Evolutionary conservation across 2,113 vertebrate species (phyloP).

Genomic region (Prunella fulvescens): DNA sequence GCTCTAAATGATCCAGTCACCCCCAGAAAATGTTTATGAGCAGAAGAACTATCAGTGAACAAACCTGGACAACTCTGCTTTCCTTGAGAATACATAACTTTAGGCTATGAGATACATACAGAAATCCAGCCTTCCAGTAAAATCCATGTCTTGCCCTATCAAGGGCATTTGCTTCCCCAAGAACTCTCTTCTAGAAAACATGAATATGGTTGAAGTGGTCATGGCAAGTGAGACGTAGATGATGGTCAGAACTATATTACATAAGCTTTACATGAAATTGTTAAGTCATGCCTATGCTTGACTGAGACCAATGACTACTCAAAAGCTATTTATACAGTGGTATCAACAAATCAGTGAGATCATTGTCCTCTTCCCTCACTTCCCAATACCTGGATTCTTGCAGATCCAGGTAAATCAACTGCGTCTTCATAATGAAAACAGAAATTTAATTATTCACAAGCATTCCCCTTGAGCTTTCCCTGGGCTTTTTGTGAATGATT

Average conservation of each 20-base stretch:
- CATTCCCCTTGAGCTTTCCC: slow-evolving; percentile 68
- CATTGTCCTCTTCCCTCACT: not conserved
- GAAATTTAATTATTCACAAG: slow-evolving; percentile 76
- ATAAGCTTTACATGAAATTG: not conserved
- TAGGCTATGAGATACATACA: not conserved
- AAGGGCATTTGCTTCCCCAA: not conserved
- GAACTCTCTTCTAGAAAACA: not conserved
- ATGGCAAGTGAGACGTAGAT: not conserved
- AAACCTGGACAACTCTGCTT: not conserved
- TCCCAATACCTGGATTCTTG: slow-evolving; percentile 18
- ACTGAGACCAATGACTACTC: not conserved
- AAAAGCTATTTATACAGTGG: not conserved
- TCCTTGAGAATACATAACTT: not conserved
- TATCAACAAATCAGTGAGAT: not conserved
- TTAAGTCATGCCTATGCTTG: not conserved
- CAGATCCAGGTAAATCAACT: slow-evolving; percentile 56
- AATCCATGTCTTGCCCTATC: not conserved
- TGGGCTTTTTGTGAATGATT: slow-evolving; percentile 74
- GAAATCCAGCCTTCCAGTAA: not conserved
- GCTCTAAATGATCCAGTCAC: not conserved
- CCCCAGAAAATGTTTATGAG: not conserved
- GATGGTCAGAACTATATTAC: not conserved
- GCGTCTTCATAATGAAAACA: slow-evolving; percentile 66
- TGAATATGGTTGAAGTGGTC: not conserved
- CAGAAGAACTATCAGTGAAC: not conserved